Evolutionary conservation across 2,888 invertebrate species (phyloP).

Genomic region (Tanytarsus gracilentus): DNA sequence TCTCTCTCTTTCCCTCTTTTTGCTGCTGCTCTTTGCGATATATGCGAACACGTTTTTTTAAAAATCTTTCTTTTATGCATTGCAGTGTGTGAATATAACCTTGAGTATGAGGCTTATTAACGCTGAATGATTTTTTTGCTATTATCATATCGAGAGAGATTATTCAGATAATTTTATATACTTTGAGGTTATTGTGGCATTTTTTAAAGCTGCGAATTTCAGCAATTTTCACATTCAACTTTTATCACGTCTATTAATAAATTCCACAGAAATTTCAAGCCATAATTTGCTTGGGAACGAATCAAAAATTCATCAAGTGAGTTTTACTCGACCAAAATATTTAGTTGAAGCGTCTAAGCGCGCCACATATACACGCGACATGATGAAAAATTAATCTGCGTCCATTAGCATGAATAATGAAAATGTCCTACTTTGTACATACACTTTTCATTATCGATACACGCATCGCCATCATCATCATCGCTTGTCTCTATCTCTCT

Average conservation of each 20-base stretch:
- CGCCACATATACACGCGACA: not conserved
- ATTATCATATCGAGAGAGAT: no score
- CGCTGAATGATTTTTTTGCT: no score
- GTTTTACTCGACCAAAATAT: constrained; percentile 13
- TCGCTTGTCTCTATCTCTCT: not conserved
- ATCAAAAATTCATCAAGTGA: constrained; percentile 19
- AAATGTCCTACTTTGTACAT: not conserved
- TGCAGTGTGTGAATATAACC: no score
- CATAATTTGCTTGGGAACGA: no score
- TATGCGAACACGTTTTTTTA: not conserved
- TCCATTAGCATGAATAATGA: constrained; percentile 12
- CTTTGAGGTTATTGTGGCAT: no score
- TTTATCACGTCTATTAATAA: no score
- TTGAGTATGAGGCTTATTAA: no score
- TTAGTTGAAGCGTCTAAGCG: constrained; percentile 6
- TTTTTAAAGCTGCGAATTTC: no score
- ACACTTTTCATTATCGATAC: not conserved
- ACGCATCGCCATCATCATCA: not conserved
- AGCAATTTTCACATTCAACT: not conserved
- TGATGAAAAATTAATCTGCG: constrained; percentile 23
- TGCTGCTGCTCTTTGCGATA: not conserved
- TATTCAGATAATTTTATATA: no score
- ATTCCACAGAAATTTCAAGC: no score
- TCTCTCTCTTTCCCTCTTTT: constrained; percentile 12
- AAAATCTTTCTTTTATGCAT: no score